These are phyloP conservation scores for Thalpophila matura DNA, from an alignment of 2,888 invertebrate genomes.

Conservation along the genomic window DNA sequence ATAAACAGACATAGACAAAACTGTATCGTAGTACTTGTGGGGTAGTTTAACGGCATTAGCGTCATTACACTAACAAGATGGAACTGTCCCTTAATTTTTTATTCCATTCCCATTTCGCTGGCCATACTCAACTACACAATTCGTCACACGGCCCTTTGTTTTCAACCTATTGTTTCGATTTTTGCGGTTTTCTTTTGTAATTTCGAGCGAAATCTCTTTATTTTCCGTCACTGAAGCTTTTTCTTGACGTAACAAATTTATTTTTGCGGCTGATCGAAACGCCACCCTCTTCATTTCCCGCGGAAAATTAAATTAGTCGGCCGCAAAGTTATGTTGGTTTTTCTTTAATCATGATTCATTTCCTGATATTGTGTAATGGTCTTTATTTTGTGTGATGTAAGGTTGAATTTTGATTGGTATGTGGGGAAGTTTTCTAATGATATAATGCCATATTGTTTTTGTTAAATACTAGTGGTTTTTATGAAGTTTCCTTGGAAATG, in stretches of 20 bases:
- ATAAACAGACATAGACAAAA: constrained; percentile 22
- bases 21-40: constrained; percentile 10
- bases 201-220: constrained; percentile 76
- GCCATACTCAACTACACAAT: constrained; percentile 65
- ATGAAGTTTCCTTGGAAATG: constrained; percentile 60
- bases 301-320: constrained; percentile 52
- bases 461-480: constrained; percentile 69
- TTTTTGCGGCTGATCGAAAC: constrained; percentile 49
- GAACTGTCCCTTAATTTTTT: constrained; percentile 50
- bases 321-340: constrained; percentile 57
- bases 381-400: constrained; percentile 55
- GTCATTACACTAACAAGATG: constrained; percentile 57
- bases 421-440: constrained; percentile 57
- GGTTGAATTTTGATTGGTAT: constrained; percentile 51
- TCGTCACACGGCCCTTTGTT: constrained; percentile 75
- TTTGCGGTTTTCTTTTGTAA: constrained; percentile 79
- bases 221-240: constrained; percentile 73
- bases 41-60: constrained; percentile 34
- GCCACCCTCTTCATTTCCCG: constrained; percentile 18
- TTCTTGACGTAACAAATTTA: constrained; percentile 64
- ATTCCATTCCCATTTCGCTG: constrained; percentile 46
- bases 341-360: constrained; percentile 68
- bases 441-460: constrained; percentile 71
- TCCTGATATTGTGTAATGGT: constrained; percentile 51
- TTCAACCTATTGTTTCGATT: constrained; percentile 77